These are phyloP conservation scores for Microchirus variegatus DNA, from an alignment of 2,797 vertebrate genomes.

Conservation along the genomic window DNA sequence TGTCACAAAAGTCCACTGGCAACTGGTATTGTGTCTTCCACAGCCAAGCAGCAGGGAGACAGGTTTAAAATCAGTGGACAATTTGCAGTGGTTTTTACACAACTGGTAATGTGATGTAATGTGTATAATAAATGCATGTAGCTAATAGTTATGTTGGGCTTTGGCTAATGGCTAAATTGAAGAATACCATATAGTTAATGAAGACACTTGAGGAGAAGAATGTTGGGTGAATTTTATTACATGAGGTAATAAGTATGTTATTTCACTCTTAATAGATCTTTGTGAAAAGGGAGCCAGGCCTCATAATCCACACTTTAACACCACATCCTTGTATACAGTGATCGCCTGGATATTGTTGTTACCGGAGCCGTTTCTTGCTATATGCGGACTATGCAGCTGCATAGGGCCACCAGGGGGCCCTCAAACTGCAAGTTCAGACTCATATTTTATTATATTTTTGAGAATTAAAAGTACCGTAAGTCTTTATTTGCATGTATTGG, in stretches of 20 bases:
- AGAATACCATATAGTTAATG: slow-evolving; percentile 62
- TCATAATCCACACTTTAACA: slow-evolving; percentile 3
- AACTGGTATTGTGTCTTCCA: slow-evolving; percentile 21
- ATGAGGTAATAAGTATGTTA: slow-evolving; percentile 47
- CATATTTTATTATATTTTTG: too few relatives aligned
- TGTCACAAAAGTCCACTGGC: slow-evolving; percentile 26
- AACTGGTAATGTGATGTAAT: slow-evolving; percentile 58
- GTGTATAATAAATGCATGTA: slow-evolving; percentile 55
- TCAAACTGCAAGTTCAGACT: too few relatives aligned
- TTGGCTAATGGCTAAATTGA: slow-evolving; percentile 62
- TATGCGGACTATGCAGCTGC: too few relatives aligned
- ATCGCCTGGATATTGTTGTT: slow-evolving; percentile 25
- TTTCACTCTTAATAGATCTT: slow-evolving; percentile 41
- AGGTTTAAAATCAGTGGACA: slow-evolving; percentile 54
- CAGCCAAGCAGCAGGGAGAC: slow-evolving; percentile 25
- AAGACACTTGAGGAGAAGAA: slow-evolving; percentile 52
- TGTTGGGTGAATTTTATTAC: slow-evolving; percentile 51
- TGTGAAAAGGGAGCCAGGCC: slow-evolving; percentile 28
- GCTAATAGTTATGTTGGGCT: slow-evolving; percentile 59
- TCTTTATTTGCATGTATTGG: too few relatives aligned
- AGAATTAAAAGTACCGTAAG: too few relatives aligned
- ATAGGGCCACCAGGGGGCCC: too few relatives aligned
- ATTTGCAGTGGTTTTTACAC: slow-evolving; percentile 61
- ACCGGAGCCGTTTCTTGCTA: too few relatives aligned
- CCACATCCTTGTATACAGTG: slow-evolving; percentile 31